A percentile compares a stretch with the other conserved stretches of the same genome.
Evolutionary conservation across 2,797 vertebrate genomes (phyloP).

Genomic region (Lagocephalus sceleratus): DNA sequence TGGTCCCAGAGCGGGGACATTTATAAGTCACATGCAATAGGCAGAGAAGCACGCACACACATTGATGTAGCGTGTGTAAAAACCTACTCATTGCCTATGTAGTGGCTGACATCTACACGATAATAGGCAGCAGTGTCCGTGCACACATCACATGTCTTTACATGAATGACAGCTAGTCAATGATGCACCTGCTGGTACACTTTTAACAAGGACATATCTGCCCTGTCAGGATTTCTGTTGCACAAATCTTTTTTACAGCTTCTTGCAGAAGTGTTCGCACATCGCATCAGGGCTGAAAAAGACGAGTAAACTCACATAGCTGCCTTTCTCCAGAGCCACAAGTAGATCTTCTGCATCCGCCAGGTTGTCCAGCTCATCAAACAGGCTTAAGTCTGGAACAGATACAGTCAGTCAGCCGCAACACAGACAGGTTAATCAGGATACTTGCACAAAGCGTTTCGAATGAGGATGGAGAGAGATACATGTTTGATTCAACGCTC

Average conservation of each 20-base stretch:
- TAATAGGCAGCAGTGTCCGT: not conserved
- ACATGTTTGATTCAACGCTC: conserved; percentile 1
- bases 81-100: not conserved
- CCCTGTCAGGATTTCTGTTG: not conserved
- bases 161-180: not conserved
- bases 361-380: conserved; percentile 85
- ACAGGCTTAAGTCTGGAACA: conserved; percentile 83
- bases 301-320: conserved; percentile 70
- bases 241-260: no score
- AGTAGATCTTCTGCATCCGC: conserved; percentile 79
- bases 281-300: conserved; percentile 5
- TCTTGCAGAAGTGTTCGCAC: no score
- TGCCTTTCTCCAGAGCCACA: conserved; percentile 65
- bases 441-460: not conserved
- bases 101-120: not conserved
- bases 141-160: not conserved
- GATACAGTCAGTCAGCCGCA: not conserved
- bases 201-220: not conserved
- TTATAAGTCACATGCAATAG: not conserved
- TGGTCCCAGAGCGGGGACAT: no score
- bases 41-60: not conserved
- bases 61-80: not conserved
- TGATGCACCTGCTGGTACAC: not conserved
- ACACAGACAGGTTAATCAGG: not conserved
- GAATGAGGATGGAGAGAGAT: no score